A percentile compares a stretch with the other conserved stretches of the same genome.
Conservation (phyloP, 2,113 vertebrate genomes). For the Dromaius novaehollandiae region DNA sequence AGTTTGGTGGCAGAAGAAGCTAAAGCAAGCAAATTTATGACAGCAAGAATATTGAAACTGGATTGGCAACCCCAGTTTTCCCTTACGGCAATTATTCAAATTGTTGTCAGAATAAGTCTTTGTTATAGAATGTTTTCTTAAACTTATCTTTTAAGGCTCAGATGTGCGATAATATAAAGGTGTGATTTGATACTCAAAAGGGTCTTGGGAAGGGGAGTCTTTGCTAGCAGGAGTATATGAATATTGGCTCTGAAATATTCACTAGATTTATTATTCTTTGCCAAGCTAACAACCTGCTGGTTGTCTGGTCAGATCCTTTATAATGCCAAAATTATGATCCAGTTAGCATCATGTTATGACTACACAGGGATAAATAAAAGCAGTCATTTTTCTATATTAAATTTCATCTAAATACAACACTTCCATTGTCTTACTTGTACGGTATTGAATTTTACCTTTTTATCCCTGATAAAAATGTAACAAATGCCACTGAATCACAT, state of each 20-base stretch:
- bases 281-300: background rate
- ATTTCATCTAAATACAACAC: background rate
- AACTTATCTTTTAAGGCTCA: background rate
- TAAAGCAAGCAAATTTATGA: slow-evolving; percentile 28
- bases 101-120: background rate
- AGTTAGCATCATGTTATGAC: slow-evolving; percentile 16
- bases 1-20: background rate
- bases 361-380: slow-evolving; percentile 18
- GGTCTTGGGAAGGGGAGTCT: background rate
- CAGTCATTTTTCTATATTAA: slow-evolving; percentile 6
- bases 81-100: background rate
- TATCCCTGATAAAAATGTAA: background rate
- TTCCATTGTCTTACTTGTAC: background rate
- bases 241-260: background rate
- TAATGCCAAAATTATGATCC: slow-evolving; percentile 25
- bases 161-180: background rate
- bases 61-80: slow-evolving; percentile 9
- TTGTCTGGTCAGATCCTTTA: slow-evolving; percentile 25
- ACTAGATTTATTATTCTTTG: slow-evolving; percentile 20
- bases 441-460: background rate
- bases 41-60: slow-evolving; percentile 18
- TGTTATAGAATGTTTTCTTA: background rate
- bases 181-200: background rate
- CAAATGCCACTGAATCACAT: background rate
- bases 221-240: background rate